phyloP scores from a whole-genome alignment of 2,888 invertebrate species.

The Mechanitis messenoides region DNA sequence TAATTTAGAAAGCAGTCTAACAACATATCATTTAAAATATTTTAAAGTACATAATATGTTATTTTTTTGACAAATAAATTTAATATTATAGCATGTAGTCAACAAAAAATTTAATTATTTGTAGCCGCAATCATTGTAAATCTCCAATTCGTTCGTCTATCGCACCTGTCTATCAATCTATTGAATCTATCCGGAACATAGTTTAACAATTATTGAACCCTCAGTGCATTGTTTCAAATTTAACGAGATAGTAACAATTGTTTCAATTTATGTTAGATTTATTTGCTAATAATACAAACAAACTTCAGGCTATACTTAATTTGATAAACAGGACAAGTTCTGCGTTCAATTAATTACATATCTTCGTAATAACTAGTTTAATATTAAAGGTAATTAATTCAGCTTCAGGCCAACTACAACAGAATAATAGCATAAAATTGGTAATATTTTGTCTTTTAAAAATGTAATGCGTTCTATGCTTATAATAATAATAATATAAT shows the following conservation, averaged over 20 bases:
- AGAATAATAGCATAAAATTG: too few species aligned
- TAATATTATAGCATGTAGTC: too few species aligned
- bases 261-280: conserved; percentile 8
- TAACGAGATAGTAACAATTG: conserved; percentile 11
- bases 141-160: conserved; percentile 2
- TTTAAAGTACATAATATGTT: too few species aligned
- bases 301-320: background rate
- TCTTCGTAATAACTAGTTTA: conserved; percentile 2
- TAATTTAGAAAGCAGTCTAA: background rate
- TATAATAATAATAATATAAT: too few species aligned
- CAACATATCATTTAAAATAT: too few species aligned
- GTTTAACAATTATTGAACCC: conserved; percentile 5
- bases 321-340: conserved; percentile 2
- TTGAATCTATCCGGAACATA: conserved; percentile 3
- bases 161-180: conserved; percentile 6
- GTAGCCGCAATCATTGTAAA: background rate
- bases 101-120: too few species aligned
- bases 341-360: background rate
- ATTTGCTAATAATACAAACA: conserved; percentile 2
- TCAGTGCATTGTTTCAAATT: conserved; percentile 7
- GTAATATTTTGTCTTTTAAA: too few species aligned
- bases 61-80: too few species aligned
- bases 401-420: background rate
- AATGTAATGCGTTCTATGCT: too few species aligned
- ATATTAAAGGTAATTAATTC: conserved; percentile 4